Conservation (phyloP, 2,888 invertebrate species). For the Polydrusus tereticollis region DNA sequence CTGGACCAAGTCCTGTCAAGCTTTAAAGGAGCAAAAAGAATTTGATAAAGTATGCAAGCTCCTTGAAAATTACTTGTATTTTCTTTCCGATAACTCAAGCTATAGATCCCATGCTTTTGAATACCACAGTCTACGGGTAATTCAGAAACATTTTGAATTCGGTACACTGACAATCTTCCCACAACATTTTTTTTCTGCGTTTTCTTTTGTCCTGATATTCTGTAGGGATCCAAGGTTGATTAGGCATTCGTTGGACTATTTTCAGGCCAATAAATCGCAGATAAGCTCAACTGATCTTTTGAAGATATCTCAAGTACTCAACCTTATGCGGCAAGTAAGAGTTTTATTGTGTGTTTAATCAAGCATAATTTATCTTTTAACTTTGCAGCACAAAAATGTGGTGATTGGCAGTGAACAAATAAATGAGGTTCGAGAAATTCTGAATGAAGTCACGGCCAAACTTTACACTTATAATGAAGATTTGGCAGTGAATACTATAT, state of each 20-base stretch:
- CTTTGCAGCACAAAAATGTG: not conserved
- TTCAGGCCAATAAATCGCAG: slow-evolving; percentile 65
- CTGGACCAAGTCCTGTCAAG: slow-evolving; percentile 66
- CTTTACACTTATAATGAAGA: slow-evolving; percentile 15
- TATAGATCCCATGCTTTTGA: slow-evolving; percentile 69
- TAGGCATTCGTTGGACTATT: slow-evolving; percentile 63
- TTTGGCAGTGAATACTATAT: slow-evolving; percentile 24
- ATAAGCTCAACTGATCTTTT: slow-evolving; percentile 66
- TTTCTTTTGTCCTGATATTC: slow-evolving; percentile 67
- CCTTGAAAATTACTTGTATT: slow-evolving; percentile 70
- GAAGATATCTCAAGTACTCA: slow-evolving; percentile 67
- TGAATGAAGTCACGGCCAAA: slow-evolving; percentile 43
- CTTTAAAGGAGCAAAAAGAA: slow-evolving; percentile 59
- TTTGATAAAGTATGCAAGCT: slow-evolving; percentile 63
- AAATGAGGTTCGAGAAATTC: slow-evolving; percentile 43
- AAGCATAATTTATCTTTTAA: not conserved
- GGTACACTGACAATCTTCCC: slow-evolving; percentile 64
- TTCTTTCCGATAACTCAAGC: slow-evolving; percentile 69
- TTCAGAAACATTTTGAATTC: slow-evolving; percentile 61
- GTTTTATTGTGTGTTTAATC: not conserved
- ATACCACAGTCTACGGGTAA: slow-evolving; percentile 62
- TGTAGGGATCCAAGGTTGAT: slow-evolving; percentile 62
- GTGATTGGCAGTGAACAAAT: not conserved
- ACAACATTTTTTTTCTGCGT: slow-evolving; percentile 61
- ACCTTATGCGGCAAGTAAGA: slow-evolving; percentile 46